Conservation (phyloP, 1,140 invertebrate genomes). For the Riptortus pedestris region DNA sequence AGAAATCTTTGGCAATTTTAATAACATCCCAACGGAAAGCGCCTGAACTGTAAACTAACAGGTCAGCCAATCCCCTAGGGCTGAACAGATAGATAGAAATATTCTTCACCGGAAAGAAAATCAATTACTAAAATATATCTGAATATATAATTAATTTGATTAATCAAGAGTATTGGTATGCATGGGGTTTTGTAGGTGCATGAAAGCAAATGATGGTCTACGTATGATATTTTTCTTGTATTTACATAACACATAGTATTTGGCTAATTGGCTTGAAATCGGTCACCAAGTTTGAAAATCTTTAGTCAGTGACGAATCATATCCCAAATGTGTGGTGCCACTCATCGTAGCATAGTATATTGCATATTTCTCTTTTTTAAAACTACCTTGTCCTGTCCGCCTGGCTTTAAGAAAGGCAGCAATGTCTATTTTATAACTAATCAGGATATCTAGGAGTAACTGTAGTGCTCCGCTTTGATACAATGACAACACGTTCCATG, state of each 20-base stretch:
- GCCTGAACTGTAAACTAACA: no score
- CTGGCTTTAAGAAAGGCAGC: background rate
- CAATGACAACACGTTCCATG: background rate
- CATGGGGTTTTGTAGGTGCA: background rate
- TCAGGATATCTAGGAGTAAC: background rate
- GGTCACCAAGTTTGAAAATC: background rate
- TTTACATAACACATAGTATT: background rate
- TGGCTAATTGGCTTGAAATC: background rate
- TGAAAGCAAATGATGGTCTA: background rate
- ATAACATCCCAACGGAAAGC: no score
- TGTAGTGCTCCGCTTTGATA: background rate
- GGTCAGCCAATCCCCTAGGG: no score
- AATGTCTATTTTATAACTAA: slow-evolving; percentile 9
- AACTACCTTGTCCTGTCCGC: background rate
- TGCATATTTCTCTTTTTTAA: background rate
- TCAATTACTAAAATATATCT: no score
- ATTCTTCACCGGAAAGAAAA: no score
- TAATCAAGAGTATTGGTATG: no score
- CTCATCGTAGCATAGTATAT: background rate
- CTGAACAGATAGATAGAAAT: no score
- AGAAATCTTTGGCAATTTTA: no score
- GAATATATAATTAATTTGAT: no score
- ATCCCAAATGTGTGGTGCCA: background rate
- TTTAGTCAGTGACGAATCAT: no score
- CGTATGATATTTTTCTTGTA: background rate